A percentile compares a stretch with the other conserved stretches of the same genome.
phyloP scores from a whole-genome alignment of 2,888 invertebrate genomes.

The Perizoma flavofasciatum region DNA sequence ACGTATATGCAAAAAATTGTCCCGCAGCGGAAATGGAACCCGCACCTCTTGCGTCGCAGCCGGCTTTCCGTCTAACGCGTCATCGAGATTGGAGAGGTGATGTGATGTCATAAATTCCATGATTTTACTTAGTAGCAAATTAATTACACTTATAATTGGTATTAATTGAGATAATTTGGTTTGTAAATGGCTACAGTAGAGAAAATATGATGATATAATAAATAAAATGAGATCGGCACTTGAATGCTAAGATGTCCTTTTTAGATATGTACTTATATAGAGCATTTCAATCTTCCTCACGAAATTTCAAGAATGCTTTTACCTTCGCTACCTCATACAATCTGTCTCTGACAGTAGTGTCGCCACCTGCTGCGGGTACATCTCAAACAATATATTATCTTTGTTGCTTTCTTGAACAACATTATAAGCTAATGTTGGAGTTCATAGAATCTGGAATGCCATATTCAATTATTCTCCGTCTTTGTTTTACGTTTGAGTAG shows the following conservation, averaged over 20 bases:
- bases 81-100: no score
- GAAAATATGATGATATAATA: background rate
- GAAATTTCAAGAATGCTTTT: conserved; percentile 20
- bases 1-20: no score
- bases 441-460: conserved; percentile 2
- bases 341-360: conserved; percentile 39
- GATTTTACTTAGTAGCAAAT: no score
- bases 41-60: no score
- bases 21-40: no score
- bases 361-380: conserved; percentile 37
- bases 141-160: no score
- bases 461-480: conserved; percentile 2
- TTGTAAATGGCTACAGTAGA: background rate
- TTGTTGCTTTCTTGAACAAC: conserved; percentile 27
- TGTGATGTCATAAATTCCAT: no score
- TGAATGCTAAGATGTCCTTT: background rate
- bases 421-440: conserved; percentile 21
- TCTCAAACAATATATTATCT: conserved; percentile 38
- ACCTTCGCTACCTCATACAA: conserved; percentile 15
- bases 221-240: conserved; percentile 1
- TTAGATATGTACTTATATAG: no score
- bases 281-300: no score
- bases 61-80: no score
- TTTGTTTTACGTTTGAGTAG: background rate
- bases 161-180: no score